Evolutionary conservation across 2,797 vertebrate genomes (phyloP).

Genomic region (Rachycentron canadum): DNA sequence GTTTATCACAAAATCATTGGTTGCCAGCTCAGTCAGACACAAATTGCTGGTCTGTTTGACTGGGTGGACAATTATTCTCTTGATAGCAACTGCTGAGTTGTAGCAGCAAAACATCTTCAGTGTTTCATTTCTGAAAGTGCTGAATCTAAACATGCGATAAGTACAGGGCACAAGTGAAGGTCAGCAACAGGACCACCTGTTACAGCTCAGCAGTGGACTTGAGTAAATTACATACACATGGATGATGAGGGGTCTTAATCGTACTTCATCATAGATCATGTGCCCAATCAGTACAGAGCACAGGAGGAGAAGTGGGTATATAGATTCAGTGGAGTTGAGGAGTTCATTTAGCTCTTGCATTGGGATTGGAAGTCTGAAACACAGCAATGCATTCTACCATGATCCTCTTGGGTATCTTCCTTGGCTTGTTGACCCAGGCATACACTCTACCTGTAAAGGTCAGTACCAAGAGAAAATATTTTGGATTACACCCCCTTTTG

Average conservation of each 20-base stretch:
- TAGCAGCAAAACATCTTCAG: conserved; percentile 65
- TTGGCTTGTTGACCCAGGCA: conserved; percentile 69
- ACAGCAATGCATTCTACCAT: conserved; percentile 64
- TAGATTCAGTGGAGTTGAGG: conserved; percentile 57
- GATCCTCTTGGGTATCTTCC: conserved; percentile 63
- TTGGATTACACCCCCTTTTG: not conserved
- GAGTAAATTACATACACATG: conserved; percentile 72
- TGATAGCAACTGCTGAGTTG: conserved; percentile 59
- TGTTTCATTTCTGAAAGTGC: conserved; percentile 75
- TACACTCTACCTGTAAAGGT: conserved; percentile 82
- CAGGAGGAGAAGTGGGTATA: conserved; percentile 70
- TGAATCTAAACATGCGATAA: conserved; percentile 69
- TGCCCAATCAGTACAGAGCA: conserved; percentile 69
- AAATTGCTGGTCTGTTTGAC: conserved; percentile 74
- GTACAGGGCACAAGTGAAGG: conserved; percentile 65
- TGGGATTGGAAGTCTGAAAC: conserved; percentile 39
- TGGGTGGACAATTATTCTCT: conserved; percentile 58
- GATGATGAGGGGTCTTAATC: conserved; percentile 75
- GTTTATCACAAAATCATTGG: conserved; percentile 76
- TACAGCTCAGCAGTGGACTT: conserved; percentile 72
- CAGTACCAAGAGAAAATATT: conserved; percentile 45
- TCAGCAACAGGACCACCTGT: conserved; percentile 72
- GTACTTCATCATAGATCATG: conserved; percentile 63
- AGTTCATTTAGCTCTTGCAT: conserved; percentile 44
- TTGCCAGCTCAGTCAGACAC: conserved; percentile 66